Conservation (phyloP, 2,888 invertebrate species). For the Bursaphelenchus okinawaensis region DNA sequence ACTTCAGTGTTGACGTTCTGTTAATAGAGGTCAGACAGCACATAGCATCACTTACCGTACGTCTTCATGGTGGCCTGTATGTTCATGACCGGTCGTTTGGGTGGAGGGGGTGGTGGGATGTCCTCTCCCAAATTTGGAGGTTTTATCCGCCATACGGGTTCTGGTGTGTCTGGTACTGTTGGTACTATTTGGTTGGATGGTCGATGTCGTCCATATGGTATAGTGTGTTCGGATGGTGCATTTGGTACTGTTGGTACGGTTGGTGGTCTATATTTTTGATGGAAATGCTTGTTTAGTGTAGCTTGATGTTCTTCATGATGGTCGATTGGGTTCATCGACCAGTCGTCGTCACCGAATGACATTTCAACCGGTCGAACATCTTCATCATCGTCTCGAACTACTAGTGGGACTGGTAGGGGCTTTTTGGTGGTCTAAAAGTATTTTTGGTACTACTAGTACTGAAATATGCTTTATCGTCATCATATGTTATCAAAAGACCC, state of each 20-base stretch:
- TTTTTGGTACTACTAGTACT: not conserved
- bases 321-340: constrained; percentile 3
- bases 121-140: no score
- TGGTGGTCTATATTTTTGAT: not conserved
- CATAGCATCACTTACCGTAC: not conserved
- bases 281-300: not conserved
- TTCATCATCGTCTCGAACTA: constrained; percentile 1
- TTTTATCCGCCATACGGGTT: not conserved
- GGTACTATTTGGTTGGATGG: no score
- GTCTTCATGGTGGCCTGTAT: not conserved
- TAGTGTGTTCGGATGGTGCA: not conserved
- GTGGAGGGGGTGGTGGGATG: not conserved
- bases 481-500: not conserved
- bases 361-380: constrained; percentile 16
- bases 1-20: not conserved
- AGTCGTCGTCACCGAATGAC: constrained; percentile 6
- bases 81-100: not conserved
- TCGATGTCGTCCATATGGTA: no score
- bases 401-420: not conserved
- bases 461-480: not conserved
- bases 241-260: not conserved
- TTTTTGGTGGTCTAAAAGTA: not conserved
- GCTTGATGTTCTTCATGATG: not conserved
- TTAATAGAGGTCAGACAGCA: not conserved
- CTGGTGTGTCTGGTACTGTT: not conserved